Evolutionary conservation across 2,797 vertebrate species (phyloP), one percentile per base, ranked within the genome.

Genomic region (Mormyrops boulengeri): DNA sequence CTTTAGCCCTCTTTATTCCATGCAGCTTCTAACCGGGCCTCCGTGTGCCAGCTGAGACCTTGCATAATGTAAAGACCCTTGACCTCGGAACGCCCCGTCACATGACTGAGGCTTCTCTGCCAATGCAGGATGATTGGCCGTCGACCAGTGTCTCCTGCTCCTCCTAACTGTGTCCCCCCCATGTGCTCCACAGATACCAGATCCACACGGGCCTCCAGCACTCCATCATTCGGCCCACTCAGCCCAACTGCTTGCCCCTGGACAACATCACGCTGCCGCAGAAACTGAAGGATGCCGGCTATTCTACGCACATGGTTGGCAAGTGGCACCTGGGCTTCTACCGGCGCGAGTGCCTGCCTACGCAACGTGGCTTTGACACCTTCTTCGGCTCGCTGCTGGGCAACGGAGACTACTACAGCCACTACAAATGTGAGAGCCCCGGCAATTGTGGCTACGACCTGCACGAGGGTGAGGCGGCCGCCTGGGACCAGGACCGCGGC

Each of bases 241-340:
- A 99, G 90, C 97, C 99, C 91, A 99, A 98, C 95, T 99, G 99
- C 92, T 95, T 99, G 62, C 99, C 99, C 53, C 92, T 98, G 93
- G 97, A 99, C 92, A 98, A 98, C 0, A 91, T 97, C 91, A 99
- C 98, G 0, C 96, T 99, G 93, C 98, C 98, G 92, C 97, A 98
- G 94, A 98, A 99, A 93, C 96, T 99, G 60, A 97, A 96, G 93
- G 96, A 97, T 86, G 97, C 95, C 0, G 99, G 98, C 53, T 99
- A 99, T 91, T 95, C 98, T 87, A 99, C 98, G 0, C 98, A 99
- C 92, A 99, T 99, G 98, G 97, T 99, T 91, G 99, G 99, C 89
- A 99, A 99, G 93, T 99, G 99, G 99, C 99, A 99, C 93, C 93
- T 99, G 92, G 99, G 99, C 0, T 99, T 99, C 93, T 99, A 99